A percentile compares a stretch with the other conserved stretches of the same genome.
Evolutionary conservation across 2,797 vertebrate species (phyloP).

Genomic region (Enteromius fasciolatus): DNA sequence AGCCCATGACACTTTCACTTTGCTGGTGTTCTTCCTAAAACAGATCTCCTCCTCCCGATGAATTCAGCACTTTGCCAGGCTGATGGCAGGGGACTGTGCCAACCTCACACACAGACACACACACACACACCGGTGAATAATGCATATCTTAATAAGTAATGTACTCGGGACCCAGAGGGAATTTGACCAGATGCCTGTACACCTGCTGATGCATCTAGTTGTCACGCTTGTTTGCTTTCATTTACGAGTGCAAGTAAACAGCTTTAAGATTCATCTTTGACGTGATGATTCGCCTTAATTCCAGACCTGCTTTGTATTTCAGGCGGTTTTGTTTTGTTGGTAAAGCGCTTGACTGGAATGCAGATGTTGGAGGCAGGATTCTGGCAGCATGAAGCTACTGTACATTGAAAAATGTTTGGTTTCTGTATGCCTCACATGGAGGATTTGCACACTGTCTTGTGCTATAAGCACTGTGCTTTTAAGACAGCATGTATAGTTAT

Average conservation of each 20-base stretch:
- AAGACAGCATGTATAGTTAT: not conserved
- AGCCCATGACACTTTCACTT: conserved; percentile 51
- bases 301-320: conserved; percentile 61
- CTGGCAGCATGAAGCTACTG: not conserved
- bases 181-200: conserved; percentile 70
- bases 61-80: conserved; percentile 34
- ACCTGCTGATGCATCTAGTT: conserved; percentile 71
- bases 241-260: conserved; percentile 71
- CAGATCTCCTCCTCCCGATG: conserved; percentile 28
- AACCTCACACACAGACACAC: not conserved
- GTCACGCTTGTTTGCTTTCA: conserved; percentile 66
- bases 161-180: conserved; percentile 57
- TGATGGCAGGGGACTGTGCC: conserved; percentile 35
- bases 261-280: conserved; percentile 66
- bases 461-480: not conserved
- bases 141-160: conserved; percentile 52
- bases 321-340: conserved; percentile 23
- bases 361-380: conserved; percentile 12
- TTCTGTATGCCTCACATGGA: not conserved
- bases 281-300: conserved; percentile 64
- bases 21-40: conserved; percentile 33
- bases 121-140: conserved; percentile 55
- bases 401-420: not conserved
- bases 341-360: conserved; percentile 16
- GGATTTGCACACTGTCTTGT: not conserved